Evolutionary conservation across 2,888 invertebrate genomes (phyloP), one percentile per base, ranked within the genome.

Genomic region (Axea sp.): DNA sequence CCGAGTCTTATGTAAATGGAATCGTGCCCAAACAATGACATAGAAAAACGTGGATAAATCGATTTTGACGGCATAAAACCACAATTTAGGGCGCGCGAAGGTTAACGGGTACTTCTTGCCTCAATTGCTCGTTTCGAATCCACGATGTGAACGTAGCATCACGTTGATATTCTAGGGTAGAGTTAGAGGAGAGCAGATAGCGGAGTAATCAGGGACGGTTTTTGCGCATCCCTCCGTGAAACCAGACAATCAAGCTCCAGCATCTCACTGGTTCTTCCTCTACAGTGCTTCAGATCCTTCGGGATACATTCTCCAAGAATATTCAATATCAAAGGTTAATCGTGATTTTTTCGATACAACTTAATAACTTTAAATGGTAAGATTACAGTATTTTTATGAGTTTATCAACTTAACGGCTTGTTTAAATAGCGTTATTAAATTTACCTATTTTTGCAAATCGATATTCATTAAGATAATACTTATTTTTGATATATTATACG

Each of bases 161-260:
- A 43, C 72, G 57, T 69, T 69, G 57, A 75, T 78, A 77, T 76
- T 76, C 67, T 64, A 17, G 51, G 68, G 43, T 67, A 60, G 65
- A 57, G 39, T 41, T 35, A 31, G 53, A 37, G 45, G 47, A 35
- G 41, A 30, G 57, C 72, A 76, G 80, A 82, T 81, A 81, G 80
- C 59, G 72, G 69, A 77, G 83, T 83, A 84, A 83, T 83, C 83
- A 81, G 77, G 73, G 76, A 62, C 72, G 78, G 78, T 83, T 82
- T 81, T 81, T 78, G 80, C 73, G 72, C 69, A 71, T 74, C 73
- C 76, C 73, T 76, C 68, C 77, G 79, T 81, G 80, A 82, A 82
- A 81, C 81, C 82, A 81, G 76, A 79, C 81, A 79, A 84, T 83
- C 83, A 79, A 82, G 76, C 76, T 65, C 49, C 35, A 69, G 69